These are phyloP conservation scores for Ditula angustiorana DNA, from an alignment of 2,888 invertebrate species.

Conservation along the genomic window DNA sequence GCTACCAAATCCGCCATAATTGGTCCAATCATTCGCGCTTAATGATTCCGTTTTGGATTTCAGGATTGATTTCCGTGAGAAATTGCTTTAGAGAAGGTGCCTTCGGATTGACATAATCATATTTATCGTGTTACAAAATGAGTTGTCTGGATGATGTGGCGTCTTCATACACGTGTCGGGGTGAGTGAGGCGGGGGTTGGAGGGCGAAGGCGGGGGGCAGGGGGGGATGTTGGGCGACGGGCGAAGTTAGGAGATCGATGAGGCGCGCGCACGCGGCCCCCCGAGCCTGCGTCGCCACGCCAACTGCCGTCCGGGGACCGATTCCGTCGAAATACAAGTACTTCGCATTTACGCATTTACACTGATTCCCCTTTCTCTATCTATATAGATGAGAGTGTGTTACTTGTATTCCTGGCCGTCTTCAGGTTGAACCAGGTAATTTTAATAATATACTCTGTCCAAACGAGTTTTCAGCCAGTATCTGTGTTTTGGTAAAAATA, in stretches of 20 bases:
- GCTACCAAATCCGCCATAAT: slow-evolving; percentile 55
- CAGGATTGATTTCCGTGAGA: not conserved
- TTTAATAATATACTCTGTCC: slow-evolving; percentile 10
- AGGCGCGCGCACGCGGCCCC: slow-evolving; percentile 64
- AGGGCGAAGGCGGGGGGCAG: slow-evolving; percentile 44
- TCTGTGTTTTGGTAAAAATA: slow-evolving; percentile 8
- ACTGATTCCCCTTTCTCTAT: slow-evolving; percentile 19
- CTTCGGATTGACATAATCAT: slow-evolving; percentile 36
- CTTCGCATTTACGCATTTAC: slow-evolving; percentile 19
- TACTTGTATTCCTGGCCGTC: slow-evolving; percentile 30
- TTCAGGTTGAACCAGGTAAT: slow-evolving; percentile 25
- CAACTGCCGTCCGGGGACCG: slow-evolving; percentile 57
- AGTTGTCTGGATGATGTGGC: slow-evolving; percentile 61
- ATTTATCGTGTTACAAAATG: slow-evolving; percentile 55
- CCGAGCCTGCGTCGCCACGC: slow-evolving; percentile 46
- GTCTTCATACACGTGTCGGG: slow-evolving; percentile 62
- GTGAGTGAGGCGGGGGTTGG: slow-evolving; percentile 46
- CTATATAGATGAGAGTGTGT: slow-evolving; percentile 16
- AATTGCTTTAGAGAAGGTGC: not conserved
- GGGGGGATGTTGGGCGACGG: slow-evolving; percentile 48
- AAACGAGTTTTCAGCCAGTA: slow-evolving; percentile 7
- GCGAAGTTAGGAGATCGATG: slow-evolving; percentile 71
- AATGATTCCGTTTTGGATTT: not conserved
- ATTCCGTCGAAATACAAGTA: slow-evolving; percentile 42
- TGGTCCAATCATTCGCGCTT: slow-evolving; percentile 27